Conservation (phyloP, 2,888 invertebrate species). For the Drosophila kokeensis region DNA sequence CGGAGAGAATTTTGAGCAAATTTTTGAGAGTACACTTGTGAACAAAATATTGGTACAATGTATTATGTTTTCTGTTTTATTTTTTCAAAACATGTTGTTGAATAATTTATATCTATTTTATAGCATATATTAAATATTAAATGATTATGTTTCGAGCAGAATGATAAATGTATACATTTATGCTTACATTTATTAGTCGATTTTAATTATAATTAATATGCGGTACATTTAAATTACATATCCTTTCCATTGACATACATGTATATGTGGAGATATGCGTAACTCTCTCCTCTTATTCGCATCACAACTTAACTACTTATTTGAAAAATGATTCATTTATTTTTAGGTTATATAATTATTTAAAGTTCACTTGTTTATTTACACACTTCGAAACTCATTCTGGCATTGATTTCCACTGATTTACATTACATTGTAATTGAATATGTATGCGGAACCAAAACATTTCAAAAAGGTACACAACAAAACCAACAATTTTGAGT, state of each 20-base stretch:
- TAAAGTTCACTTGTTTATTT: neutral
- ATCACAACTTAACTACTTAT: neutral
- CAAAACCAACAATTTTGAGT: neutral
- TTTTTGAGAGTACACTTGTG: conserved; percentile 18
- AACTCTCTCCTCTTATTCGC: neutral
- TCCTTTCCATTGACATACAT: neutral
- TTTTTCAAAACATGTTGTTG: neutral
- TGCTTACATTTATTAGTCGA: neutral
- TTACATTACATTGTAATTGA: conserved; percentile 28
- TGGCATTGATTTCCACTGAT: neutral
- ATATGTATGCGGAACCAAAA: conserved; percentile 50
- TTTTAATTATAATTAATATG: neutral
- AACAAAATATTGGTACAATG: conserved; percentile 10
- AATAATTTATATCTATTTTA: neutral
- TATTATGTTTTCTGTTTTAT: neutral
- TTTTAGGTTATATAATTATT: neutral
- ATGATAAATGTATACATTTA: neutral
- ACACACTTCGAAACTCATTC: neutral
- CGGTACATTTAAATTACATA: neutral
- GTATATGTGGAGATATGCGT: neutral
- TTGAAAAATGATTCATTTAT: neutral
- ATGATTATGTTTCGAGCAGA: neutral
- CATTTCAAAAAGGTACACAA: conserved; percentile 16
- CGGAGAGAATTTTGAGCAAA: neutral
- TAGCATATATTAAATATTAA: neutral